Evolutionary conservation across 1,140 invertebrate genomes (phyloP), one percentile per base, ranked within the genome.

Genomic region (Rhynchophorus ferrugineus): DNA sequence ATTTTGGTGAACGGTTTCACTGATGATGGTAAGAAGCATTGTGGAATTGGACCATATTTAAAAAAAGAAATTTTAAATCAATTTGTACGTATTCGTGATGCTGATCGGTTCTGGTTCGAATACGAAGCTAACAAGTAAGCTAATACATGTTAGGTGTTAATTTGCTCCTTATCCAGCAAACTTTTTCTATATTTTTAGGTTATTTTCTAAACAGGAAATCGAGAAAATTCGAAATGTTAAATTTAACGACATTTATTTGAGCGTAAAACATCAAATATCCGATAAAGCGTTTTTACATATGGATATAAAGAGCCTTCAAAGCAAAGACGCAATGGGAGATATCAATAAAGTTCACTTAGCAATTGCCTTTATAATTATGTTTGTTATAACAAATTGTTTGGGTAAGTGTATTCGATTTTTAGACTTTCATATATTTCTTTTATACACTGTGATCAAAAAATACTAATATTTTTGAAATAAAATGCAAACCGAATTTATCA

Each of bases 21-120:
- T n/a, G n/a, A n/a, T n/a, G n/a, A n/a, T n/a, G n/a, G n/a, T n/a
- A n/a, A n/a, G n/a, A n/a, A n/a, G n/a, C n/a, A n/a, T n/a, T n/a
- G n/a, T 22, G 73, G 77, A 22, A 81, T 80, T 1, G 83, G 83
- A 1, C 71, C 75, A 61, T 66, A 85, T 2, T 85, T 87, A 62
- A 61, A 58, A 51, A 51, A 45, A 11, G 72, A 80, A 21, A 77
- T 79, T 29, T 57, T 60, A 22, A 75, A 80, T 61, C 78, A 80
- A 53, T 80, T 80, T 64, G 48, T 56, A 29, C 61, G 78, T 50
- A 77, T 79, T 42, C 57, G 78, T 49, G 66, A 76, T 63, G 76
- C 71, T 1, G 78, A 81, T 62, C 53, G 78, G 44, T 80, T 79
- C 66, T 81, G 78, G 78, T 81, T 73, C 60, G 73, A 78, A 57